Evolutionary conservation across 1,140 invertebrate genomes (phyloP), one percentile per base, ranked within the genome.

Genomic region (Bacillus rossius): DNA sequence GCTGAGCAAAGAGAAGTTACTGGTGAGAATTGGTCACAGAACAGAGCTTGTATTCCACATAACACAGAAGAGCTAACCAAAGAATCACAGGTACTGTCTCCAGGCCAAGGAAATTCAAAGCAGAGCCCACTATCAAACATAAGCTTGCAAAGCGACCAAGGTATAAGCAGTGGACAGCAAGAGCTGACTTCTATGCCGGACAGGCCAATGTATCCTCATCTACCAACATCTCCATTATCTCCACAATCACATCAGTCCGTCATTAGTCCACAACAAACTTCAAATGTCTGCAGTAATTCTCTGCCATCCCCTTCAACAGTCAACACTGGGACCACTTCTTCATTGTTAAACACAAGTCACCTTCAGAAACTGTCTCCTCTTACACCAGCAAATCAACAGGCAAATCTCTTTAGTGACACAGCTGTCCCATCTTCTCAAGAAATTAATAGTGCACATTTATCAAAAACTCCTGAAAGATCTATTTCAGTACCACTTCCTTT

Each of bases 401-500:
- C 29, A 34, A 4, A 34, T 34, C 4, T 4, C 10, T 34, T 34
- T 19, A 40, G 17, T 54, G 53, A 55, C 8, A 25, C n/a, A 14
- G 37, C 17, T 41, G 13, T 43, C 45, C 10, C 40, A 10, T 42
- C 41, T n/a, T 17, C 38, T 22, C 40, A 23, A 4, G 29, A 42
- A 43, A 40, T n/a, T 42, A 55, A 37, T 34, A 10, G 29, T 26
- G 14, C 38, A 16, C 25, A 57, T 20, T 47, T 25, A 8, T 47
- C 43, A 5, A 57, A 57, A 41, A 57, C 55, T 20, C 55, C 55
- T 14, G 55, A 57, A 50, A 29, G 60, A 38, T 53, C 56, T n/a
- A 26, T 49, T 22, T 61, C 55, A 45, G 60, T 59, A 34, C 60
- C 60, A 26, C 45, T 59, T 14, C 51, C 59, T 42, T 25, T 57